phyloP scores from a whole-genome alignment of 1,140 invertebrate genomes.

The Philaenus spumarius region DNA sequence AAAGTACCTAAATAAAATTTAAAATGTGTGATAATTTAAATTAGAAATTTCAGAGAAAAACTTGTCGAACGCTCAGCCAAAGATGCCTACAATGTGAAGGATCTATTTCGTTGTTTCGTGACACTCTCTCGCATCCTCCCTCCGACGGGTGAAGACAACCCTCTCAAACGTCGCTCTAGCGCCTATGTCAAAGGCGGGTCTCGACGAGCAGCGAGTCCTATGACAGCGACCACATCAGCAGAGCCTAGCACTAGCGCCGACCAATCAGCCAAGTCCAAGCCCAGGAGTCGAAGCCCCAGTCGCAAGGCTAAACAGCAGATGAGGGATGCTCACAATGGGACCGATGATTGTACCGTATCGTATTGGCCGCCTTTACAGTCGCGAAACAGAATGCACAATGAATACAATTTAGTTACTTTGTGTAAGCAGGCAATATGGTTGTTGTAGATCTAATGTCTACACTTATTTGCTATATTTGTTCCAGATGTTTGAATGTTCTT shows the following conservation, averaged over 20 bases:
- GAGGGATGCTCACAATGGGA: conserved; percentile 51
- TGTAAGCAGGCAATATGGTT: too few relatives aligned
- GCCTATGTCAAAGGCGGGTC: conserved; percentile 34
- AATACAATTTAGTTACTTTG: too few relatives aligned
- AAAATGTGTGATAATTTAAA: too few relatives aligned
- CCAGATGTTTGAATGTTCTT: too few relatives aligned
- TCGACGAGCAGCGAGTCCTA: conserved; percentile 26
- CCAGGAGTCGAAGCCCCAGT: conserved; percentile 64
- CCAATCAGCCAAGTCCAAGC: conserved; percentile 46
- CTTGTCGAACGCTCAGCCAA: conserved; percentile 77
- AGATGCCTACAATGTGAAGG: conserved; percentile 67
- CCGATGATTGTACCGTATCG: conserved; percentile 64
- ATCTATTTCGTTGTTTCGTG: conserved; percentile 65
- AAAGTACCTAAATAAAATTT: too few relatives aligned
- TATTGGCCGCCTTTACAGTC: conserved; percentile 36
- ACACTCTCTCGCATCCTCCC: conserved; percentile 58
- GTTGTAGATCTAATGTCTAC: too few relatives aligned
- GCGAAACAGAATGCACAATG: too few relatives aligned
- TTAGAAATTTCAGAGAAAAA: conserved; percentile 51
- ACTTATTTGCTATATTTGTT: too few relatives aligned
- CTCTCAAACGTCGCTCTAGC: conserved; percentile 52
- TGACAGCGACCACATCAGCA: conserved; percentile 27
- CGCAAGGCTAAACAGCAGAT: conserved; percentile 74
- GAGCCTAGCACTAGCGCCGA: conserved; percentile 38
- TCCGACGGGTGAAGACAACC: conserved; percentile 49